phyloP scores from a whole-genome alignment of 2,888 invertebrate species.

The Thecophora atra region DNA sequence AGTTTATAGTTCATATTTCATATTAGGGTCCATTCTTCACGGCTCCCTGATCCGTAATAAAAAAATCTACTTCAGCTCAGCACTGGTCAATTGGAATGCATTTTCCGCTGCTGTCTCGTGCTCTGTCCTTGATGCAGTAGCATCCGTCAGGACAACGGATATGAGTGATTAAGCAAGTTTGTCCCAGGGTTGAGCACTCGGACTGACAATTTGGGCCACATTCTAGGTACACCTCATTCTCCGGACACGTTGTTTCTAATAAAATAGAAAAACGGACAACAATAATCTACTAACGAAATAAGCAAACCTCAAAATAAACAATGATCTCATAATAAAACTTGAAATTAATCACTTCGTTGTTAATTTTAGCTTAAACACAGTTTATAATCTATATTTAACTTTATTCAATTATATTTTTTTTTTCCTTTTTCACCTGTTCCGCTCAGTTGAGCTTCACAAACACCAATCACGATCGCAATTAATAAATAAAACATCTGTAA shows the following conservation, averaged over 20 bases:
- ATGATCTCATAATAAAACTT: background rate
- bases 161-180: slow-evolving; percentile 53
- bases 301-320: background rate
- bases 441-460: background rate
- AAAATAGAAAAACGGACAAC: slow-evolving; percentile 10
- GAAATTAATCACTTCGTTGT: no score
- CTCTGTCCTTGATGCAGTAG: slow-evolving; percentile 58
- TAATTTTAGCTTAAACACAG: no score
- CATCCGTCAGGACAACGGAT: slow-evolving; percentile 60
- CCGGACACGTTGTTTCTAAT: slow-evolving; percentile 43
- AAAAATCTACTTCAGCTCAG: no score
- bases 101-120: slow-evolving; percentile 49
- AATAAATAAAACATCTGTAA: background rate
- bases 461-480: background rate
- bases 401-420: no score
- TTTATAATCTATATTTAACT: no score
- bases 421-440: background rate
- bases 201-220: slow-evolving; percentile 60
- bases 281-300: background rate
- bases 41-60: no score
- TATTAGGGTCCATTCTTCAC: no score
- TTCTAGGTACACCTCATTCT: slow-evolving; percentile 51
- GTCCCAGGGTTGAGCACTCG: slow-evolving; percentile 55
- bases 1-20: no score
- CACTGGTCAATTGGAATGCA: slow-evolving; percentile 49